Conservation (phyloP, 2,113 vertebrate species). For the Pandion haliaetus region DNA sequence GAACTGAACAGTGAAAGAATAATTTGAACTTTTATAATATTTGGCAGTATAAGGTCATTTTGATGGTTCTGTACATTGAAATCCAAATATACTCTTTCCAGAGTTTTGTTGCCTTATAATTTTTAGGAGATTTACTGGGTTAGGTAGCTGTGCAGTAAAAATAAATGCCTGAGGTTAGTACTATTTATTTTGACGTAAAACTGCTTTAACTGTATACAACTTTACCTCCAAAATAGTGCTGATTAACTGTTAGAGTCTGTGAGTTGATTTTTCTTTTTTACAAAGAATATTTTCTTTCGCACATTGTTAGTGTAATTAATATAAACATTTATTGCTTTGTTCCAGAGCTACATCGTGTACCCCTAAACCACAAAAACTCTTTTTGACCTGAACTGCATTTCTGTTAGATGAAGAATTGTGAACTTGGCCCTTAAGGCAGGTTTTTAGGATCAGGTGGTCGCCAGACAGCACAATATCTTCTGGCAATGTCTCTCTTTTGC, state of each 20-base stretch:
- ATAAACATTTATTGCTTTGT: neutral
- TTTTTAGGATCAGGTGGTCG: neutral
- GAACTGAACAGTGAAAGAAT: neutral
- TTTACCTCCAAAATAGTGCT: neutral
- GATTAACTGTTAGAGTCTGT: neutral
- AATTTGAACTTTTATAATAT: neutral
- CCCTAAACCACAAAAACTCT: neutral
- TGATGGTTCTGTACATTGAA: neutral
- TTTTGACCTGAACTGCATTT: neutral
- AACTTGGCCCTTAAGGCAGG: neutral
- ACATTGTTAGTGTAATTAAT: neutral
- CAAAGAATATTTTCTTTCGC: neutral
- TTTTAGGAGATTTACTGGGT: neutral
- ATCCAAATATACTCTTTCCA: neutral
- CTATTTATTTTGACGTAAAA: neutral
- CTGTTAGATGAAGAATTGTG: neutral
- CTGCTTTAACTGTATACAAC: neutral
- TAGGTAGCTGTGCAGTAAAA: conserved; percentile 1
- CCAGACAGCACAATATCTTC: neutral
- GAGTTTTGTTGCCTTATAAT: neutral
- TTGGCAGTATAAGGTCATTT: neutral
- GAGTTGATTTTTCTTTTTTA: neutral
- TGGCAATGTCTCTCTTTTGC: neutral
- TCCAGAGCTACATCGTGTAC: neutral
- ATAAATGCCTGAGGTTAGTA: neutral